A percentile compares a stretch with the other conserved stretches of the same genome.
These are phyloP conservation scores for Theodoxus fluviatilis DNA, from an alignment of 2,888 invertebrate species.

Conservation along the genomic window DNA sequence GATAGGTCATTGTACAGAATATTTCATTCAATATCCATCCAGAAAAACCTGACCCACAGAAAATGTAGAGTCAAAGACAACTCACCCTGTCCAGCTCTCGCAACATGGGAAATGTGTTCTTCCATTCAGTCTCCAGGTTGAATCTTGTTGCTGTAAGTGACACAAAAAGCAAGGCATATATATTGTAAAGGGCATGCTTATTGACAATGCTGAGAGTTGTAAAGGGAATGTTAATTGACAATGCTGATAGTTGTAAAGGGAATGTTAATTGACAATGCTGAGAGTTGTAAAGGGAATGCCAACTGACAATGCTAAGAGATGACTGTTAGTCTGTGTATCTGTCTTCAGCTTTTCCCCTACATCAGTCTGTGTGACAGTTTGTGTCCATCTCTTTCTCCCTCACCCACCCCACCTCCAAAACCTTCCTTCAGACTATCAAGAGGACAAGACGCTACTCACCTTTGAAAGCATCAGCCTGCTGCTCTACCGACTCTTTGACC, in stretches of 20 bases:
- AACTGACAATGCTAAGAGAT: not conserved
- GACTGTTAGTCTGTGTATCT: not conserved
- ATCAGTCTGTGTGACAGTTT: not conserved
- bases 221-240: too few species aligned
- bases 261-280: not conserved
- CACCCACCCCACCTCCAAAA: too few species aligned
- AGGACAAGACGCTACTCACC: constrained; percentile 64
- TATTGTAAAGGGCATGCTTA: too few species aligned
- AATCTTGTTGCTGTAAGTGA: constrained; percentile 72
- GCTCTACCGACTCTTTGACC: constrained; percentile 98
- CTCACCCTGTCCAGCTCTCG: constrained; percentile 82
- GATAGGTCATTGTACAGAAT: too few species aligned
- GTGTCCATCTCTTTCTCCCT: too few species aligned
- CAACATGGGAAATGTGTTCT: constrained; percentile 93
- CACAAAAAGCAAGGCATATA: not conserved
- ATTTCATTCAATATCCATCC: too few species aligned
- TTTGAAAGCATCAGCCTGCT: constrained; percentile 98
- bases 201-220: too few species aligned
- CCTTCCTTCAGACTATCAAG: too few species aligned
- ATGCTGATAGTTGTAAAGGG: not conserved
- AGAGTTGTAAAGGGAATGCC: not conserved
- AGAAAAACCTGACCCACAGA: too few species aligned
- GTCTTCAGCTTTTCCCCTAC: too few species aligned
- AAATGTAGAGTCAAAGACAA: too few species aligned
- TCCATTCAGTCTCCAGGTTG: constrained; percentile 99